phyloP scores from a whole-genome alignment of 2,113 vertebrate species.

The Pseudorectes ferrugineus region DNA sequence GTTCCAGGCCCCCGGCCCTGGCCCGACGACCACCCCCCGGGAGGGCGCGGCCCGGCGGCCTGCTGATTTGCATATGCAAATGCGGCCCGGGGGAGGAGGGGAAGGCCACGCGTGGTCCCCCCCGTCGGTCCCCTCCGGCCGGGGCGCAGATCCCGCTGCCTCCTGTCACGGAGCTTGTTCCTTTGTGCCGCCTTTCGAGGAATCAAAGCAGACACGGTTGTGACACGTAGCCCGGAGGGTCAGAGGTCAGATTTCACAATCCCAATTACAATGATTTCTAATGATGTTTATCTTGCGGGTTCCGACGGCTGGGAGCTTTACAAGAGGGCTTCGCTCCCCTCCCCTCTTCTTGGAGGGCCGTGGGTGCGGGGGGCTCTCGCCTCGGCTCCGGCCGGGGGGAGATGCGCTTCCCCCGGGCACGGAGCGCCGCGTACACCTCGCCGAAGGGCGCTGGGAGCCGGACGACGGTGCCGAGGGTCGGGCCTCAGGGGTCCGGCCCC shows the following conservation, averaged over 20 bases:
- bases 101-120: constrained; percentile 44
- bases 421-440: rapidly evolving
- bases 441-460: neutral
- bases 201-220: constrained; percentile 71
- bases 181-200: constrained; percentile 67
- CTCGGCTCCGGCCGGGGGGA: neutral
- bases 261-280: constrained; percentile 67
- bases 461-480: rapidly evolving
- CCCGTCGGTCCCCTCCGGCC: constrained; percentile 6
- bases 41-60: neutral
- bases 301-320: constrained; percentile 28
- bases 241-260: constrained; percentile 72
- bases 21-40: neutral
- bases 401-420: neutral
- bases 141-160: constrained; percentile 24
- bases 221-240: constrained; percentile 62
- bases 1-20: neutral
- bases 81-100: neutral
- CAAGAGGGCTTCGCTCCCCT: neutral
- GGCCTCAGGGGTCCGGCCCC: neutral
- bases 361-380: neutral
- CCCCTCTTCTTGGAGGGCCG: neutral
- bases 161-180: constrained; percentile 66
- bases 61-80: constrained; percentile 50
- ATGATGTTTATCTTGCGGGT: constrained; percentile 58